Evolutionary conservation across 37 sponge, comb jelly and placozoan species (phyloP).

Genomic region (Theonella swinhoei): DNA sequence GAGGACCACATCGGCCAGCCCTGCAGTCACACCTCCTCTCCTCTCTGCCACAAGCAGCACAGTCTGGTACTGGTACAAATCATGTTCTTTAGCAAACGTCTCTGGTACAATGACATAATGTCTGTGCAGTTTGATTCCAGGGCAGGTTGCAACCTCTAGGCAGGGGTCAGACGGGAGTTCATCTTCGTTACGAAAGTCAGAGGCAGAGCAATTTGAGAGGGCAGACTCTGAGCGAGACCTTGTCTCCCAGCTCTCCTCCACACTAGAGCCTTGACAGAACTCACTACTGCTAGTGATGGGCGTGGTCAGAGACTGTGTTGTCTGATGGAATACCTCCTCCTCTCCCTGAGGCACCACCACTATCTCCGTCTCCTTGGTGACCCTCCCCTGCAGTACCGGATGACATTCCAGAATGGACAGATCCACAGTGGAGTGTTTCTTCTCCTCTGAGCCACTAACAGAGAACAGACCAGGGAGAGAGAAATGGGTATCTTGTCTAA

Average conservation of each 20-base stretch:
- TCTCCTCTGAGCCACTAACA: neutral
- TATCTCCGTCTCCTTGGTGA: constrained; percentile 48
- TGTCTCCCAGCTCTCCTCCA: neutral
- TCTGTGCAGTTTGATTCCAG: constrained; percentile 26
- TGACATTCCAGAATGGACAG: constrained; percentile 30
- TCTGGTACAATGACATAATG: constrained; percentile 55
- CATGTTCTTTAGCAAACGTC: neutral
- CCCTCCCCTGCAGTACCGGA: constrained; percentile 56
- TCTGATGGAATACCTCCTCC: neutral
- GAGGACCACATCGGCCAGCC: constrained; percentile 7
- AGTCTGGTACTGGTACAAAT: constrained; percentile 33
- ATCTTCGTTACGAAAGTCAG: neutral
- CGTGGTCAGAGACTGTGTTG: neutral
- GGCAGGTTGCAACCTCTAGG: neutral
- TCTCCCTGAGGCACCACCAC: constrained; percentile 38
- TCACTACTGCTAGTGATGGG: neutral
- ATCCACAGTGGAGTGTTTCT: neutral
- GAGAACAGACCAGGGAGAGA: neutral
- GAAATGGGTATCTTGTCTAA: constrained; percentile 32
- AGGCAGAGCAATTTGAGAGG: neutral
- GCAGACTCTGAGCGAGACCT: neutral
- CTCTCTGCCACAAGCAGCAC: constrained; percentile 10
- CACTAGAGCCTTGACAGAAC: neutral
- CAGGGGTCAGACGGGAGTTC: neutral
- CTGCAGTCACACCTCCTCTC: neutral